phyloP scores from a whole-genome alignment of 2,888 invertebrate species.

The Hedya salicella region DNA sequence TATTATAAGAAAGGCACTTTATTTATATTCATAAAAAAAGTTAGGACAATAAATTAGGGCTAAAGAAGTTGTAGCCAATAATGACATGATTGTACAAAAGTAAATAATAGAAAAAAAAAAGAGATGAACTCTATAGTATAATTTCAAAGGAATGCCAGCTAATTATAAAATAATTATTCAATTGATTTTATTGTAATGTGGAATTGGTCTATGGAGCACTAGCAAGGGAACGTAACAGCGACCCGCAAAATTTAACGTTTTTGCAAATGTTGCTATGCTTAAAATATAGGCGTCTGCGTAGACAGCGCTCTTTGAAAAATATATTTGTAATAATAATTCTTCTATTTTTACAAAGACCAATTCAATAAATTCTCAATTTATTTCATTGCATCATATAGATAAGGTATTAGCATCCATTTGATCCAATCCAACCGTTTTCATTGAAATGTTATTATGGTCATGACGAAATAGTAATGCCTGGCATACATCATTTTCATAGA shows the following conservation, averaged over 20 bases:
- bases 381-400: not conserved
- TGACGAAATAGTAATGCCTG: not conserved
- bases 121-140: not conserved
- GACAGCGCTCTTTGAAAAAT: not conserved
- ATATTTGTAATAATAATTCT: not conserved
- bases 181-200: not conserved
- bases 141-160: conserved; percentile 30
- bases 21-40: conserved; percentile 52
- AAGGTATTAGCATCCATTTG: not conserved
- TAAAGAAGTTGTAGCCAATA: conserved; percentile 15
- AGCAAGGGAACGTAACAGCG: not conserved
- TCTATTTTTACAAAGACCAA: not conserved
- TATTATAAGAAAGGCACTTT: conserved; percentile 69
- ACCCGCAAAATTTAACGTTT: not conserved
- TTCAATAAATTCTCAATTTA: not conserved
- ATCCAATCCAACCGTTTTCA: not conserved
- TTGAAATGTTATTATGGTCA: not conserved
- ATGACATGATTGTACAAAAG: not conserved
- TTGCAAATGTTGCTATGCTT: conserved; percentile 9
- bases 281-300: conserved; percentile 3
- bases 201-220: no score
- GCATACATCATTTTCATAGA: not conserved
- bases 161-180: not conserved
- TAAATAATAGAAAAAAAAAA: not conserved
- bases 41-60: conserved; percentile 61